These are phyloP conservation scores for Lepidotrigona ventralis DNA, from an alignment of 1,140 invertebrate genomes.

Conservation along the genomic window DNA sequence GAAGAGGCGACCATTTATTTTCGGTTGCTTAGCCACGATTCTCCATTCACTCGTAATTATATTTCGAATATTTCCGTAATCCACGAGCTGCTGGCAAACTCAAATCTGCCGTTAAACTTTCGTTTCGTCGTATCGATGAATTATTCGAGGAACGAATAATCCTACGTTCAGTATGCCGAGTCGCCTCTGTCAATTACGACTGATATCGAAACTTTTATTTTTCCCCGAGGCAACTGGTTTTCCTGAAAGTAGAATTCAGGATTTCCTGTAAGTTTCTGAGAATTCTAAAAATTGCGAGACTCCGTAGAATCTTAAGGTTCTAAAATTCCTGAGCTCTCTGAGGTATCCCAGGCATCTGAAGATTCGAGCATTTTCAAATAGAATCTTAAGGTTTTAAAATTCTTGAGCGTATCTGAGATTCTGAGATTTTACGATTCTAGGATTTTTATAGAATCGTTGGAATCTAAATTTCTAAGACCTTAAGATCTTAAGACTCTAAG, in stretches of 20 bases:
- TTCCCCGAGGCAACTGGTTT: not conserved
- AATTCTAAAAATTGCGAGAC: too few relatives aligned
- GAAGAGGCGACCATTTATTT: not conserved
- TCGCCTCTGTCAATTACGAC: not conserved
- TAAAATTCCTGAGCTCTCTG: too few relatives aligned
- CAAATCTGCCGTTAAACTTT: not conserved
- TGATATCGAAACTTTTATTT: not conserved
- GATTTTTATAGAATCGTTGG: not conserved
- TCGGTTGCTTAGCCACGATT: not conserved
- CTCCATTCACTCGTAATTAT: constrained; percentile 15
- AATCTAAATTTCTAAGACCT: too few relatives aligned
- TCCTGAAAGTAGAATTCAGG: too few relatives aligned
- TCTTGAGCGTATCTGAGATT: too few relatives aligned
- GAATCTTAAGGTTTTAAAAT: too few relatives aligned
- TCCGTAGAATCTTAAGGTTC: too few relatives aligned
- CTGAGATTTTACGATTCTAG: not conserved
- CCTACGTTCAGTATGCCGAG: not conserved
- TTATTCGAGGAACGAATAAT: too few relatives aligned
- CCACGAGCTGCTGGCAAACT: not conserved
- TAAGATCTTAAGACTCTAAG: not conserved
- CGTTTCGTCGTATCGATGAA: not conserved
- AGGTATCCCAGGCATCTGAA: too few relatives aligned
- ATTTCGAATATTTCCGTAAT: too few relatives aligned
- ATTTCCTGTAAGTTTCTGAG: too few relatives aligned
- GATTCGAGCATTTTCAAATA: too few relatives aligned